Conservation (phyloP, 1,140 invertebrate species). For the Rhysida immarginata region DNA sequence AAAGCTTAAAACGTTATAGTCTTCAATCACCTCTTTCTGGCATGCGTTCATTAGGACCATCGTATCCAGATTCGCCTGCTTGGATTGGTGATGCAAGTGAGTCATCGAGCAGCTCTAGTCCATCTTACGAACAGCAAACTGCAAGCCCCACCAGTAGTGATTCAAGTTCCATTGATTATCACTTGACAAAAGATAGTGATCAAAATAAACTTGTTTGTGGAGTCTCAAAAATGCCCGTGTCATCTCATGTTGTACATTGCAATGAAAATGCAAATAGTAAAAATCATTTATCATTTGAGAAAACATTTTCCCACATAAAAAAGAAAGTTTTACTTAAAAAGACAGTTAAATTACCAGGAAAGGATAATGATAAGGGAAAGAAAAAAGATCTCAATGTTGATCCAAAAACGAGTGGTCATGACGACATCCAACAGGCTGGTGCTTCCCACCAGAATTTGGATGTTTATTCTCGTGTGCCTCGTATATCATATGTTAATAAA, state of each 20-base stretch:
- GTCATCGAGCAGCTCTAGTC: slow-evolving; percentile 16
- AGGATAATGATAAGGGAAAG: neutral
- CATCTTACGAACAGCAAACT: slow-evolving; percentile 16
- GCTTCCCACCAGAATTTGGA: neutral
- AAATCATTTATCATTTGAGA: slow-evolving; percentile 3
- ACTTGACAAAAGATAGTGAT: slow-evolving; percentile 9
- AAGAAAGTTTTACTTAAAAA: neutral
- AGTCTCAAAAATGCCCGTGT: neutral
- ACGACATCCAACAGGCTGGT: neutral
- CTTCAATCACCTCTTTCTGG: slow-evolving; percentile 5
- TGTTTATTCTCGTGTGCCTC: neutral
- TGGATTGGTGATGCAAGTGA: slow-evolving; percentile 18
- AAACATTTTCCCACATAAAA: neutral
- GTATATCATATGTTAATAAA: slow-evolving; percentile 8
- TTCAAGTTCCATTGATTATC: slow-evolving; percentile 17
- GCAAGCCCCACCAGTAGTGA: slow-evolving; percentile 18
- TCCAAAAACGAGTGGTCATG: neutral
- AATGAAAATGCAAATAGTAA: neutral
- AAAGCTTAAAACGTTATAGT: slow-evolving; percentile 7
- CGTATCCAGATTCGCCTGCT: slow-evolving; percentile 14
- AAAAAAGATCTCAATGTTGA: neutral
- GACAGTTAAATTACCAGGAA: neutral
- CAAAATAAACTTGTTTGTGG: neutral
- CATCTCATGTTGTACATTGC: neutral
- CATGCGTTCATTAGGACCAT: slow-evolving; percentile 5